phyloP scores from a whole-genome alignment of 2,888 invertebrate species.

The Cryptocephalus moraei region DNA sequence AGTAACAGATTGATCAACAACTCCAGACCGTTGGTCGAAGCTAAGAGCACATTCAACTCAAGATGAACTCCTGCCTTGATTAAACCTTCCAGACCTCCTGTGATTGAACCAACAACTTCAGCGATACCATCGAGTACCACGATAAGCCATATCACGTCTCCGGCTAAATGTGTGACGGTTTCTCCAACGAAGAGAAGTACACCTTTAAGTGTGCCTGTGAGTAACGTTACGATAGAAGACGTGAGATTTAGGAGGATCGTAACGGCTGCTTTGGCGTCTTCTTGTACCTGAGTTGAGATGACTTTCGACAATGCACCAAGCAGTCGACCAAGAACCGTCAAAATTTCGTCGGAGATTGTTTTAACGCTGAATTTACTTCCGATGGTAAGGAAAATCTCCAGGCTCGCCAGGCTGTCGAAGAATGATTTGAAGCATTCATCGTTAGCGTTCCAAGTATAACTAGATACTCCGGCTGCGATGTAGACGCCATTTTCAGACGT shows the following conservation, averaged over 20 bases:
- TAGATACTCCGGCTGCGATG: slow-evolving; percentile 8
- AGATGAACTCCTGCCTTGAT: slow-evolving; percentile 11
- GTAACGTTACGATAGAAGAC: slow-evolving; percentile 1
- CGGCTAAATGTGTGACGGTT: slow-evolving; percentile 3
- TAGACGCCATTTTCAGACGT: slow-evolving; percentile 9
- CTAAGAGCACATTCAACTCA: slow-evolving; percentile 11
- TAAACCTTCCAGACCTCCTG: slow-evolving; percentile 13
- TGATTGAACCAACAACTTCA: slow-evolving; percentile 5
- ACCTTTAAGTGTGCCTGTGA: slow-evolving; percentile 11
- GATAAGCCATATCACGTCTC: slow-evolving; percentile 10
- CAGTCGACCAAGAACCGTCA: slow-evolving; percentile 5
- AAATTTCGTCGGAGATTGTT: slow-evolving; percentile 2
- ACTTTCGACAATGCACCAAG: slow-evolving; percentile 6
- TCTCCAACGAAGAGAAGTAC: slow-evolving; percentile 5
- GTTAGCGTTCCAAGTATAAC: slow-evolving; percentile 7
- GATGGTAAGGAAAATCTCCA: slow-evolving; percentile 8
- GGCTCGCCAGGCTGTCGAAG: slow-evolving; percentile 7
- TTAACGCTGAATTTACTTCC: slow-evolving; percentile 10
- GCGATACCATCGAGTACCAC: slow-evolving; percentile 12
- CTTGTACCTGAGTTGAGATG: slow-evolving; percentile 3
- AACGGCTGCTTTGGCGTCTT: slow-evolving; percentile 4
- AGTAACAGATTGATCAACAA: slow-evolving; percentile 11
- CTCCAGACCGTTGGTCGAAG: slow-evolving; percentile 7
- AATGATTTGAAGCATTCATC: slow-evolving; percentile 10
- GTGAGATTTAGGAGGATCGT: slow-evolving; percentile 6